Conservation (phyloP, 2,797 vertebrate genomes). For the Sebastes flavidus region DNA sequence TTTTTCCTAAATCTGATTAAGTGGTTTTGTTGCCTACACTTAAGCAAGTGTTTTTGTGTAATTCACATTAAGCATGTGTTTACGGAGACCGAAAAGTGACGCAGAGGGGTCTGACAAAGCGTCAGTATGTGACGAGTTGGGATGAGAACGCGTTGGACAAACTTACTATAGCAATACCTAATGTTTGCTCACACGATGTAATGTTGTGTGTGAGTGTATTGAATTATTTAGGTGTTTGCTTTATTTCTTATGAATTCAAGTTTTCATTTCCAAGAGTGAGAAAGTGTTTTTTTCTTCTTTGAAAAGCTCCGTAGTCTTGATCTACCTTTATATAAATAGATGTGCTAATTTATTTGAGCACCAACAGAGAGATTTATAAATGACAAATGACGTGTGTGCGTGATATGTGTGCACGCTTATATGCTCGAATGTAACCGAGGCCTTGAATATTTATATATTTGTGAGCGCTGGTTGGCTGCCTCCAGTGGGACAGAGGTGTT, state of each 20-base stretch:
- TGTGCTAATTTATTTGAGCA: constrained; percentile 26
- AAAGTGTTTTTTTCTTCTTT: not conserved
- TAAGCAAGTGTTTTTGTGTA: no score
- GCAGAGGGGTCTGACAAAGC: no score
- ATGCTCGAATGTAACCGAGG: constrained; percentile 11
- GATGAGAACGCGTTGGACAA: no score
- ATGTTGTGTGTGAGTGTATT: no score
- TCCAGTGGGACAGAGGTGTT: constrained; percentile 73
- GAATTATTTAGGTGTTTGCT: not conserved
- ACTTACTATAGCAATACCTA: not conserved
- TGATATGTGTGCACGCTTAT: not conserved
- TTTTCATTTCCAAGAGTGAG: not conserved
- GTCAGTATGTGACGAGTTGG: no score
- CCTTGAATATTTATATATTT: constrained; percentile 67
- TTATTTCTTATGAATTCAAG: not conserved
- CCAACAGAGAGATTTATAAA: constrained; percentile 9
- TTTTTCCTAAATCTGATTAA: no score
- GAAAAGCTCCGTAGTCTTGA: not conserved
- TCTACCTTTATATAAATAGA: constrained; percentile 13
- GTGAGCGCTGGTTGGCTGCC: constrained; percentile 53
- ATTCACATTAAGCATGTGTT: no score
- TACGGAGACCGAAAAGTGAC: no score
- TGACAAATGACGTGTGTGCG: not conserved
- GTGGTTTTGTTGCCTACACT: no score
- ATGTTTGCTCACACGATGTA: not conserved